Evolutionary conservation across 2,113 vertebrate genomes (phyloP), one percentile per base, ranked within the genome.

Genomic region (Chaetorhynchus papuensis): DNA sequence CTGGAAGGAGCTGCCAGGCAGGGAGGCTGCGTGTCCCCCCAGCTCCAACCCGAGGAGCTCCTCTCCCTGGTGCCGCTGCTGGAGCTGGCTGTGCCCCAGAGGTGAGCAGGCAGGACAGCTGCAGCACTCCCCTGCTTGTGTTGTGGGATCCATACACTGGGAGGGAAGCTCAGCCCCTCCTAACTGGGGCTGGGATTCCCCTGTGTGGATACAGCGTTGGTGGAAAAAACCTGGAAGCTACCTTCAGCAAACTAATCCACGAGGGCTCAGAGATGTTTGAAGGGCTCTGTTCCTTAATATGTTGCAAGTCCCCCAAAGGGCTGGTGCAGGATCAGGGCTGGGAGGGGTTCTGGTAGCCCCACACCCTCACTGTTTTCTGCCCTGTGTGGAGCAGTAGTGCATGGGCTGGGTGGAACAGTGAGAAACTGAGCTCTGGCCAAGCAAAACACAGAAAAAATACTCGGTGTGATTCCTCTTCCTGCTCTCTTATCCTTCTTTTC

Each of bases 11-110:
- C 28, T 78, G 52, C 64, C 60, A 5, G 12, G 18, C 37, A 39
- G 14, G 14, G 54, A 54, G 21, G 30, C 5, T 1, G 0, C 0
- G 0, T 60, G n/a, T 66, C 37, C 31, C n/a, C 47, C 13, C 2
- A 1, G n/a, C 59, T 86, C 44, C 59, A 49, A 0, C 31, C 37
- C 9, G 2, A 52, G 37, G 8, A 76, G 53, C 37, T 71, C 18
- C 42, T 76, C 14, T 71, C 11, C 28, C 47, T 21, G 2, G 39
- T n/a, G 66, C 28, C n/a, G 3, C 61, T 31, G 63, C 65, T 49
- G 71, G 56, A 79, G 41, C 70, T 63, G 76, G 31, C 53, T 63
- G 52, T 70, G 19, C 33, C 56, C 3, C 0, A 9, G 53, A 26
- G 59, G 20, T 14, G 44, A 64, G 45, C 54, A 44, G 68, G 53